A percentile compares a stretch with the other conserved stretches of the same genome.
These are phyloP conservation scores for Aphelocoma coerulescens DNA, from an alignment of 2,113 vertebrate species.

Conservation along the genomic window DNA sequence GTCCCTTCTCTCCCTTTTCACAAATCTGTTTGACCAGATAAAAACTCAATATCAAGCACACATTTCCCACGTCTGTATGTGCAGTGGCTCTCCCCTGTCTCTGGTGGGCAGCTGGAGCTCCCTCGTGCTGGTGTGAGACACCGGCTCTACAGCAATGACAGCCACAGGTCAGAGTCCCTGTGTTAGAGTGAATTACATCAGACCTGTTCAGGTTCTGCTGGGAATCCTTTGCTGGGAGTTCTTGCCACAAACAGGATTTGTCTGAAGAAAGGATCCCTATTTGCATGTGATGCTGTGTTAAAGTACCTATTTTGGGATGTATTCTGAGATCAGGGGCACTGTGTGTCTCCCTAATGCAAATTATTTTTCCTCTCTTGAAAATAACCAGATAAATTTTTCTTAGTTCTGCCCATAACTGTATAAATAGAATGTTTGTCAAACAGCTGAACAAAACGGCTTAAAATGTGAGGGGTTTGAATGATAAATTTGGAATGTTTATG, in stretches of 20 bases:
- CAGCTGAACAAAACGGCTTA: background rate
- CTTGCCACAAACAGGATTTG: background rate
- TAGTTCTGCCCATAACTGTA: background rate
- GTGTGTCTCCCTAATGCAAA: background rate
- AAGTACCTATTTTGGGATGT: background rate
- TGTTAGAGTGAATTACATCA: background rate
- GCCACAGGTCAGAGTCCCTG: background rate
- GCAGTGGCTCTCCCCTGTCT: background rate
- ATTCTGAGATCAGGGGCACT: background rate
- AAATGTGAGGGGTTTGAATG: background rate
- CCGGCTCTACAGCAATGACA: background rate
- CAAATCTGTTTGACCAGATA: background rate
- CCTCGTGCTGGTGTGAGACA: background rate
- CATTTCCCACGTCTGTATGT: background rate
- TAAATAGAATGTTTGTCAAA: background rate
- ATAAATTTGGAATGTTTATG: constrained; percentile 62
- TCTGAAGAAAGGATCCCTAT: background rate
- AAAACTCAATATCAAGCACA: background rate
- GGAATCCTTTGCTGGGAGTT: background rate
- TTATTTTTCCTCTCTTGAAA: background rate
- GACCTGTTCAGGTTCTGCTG: background rate
- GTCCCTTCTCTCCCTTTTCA: background rate
- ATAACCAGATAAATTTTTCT: background rate
- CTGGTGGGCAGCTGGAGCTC: background rate
- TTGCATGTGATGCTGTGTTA: background rate